These are phyloP conservation scores for Castor canadensis DNA, from an alignment of 2,113 vertebrate species.

Conservation along the genomic window DNA sequence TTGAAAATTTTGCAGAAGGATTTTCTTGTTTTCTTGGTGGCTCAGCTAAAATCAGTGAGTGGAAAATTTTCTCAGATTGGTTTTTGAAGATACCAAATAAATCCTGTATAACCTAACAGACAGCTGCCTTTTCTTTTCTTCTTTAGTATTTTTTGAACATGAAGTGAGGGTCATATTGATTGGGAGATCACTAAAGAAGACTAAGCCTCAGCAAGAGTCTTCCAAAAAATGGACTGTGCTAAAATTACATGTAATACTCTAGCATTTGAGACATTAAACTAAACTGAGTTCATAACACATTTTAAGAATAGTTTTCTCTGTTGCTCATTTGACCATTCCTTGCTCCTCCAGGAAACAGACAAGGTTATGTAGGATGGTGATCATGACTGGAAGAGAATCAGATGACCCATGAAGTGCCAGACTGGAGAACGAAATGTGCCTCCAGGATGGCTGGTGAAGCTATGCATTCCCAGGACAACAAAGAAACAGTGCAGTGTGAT, in stretches of 20 bases:
- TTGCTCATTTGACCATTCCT: conserved; percentile 78
- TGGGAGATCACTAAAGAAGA: conserved; percentile 86
- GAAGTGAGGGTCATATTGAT: conserved; percentile 83
- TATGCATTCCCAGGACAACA: background rate
- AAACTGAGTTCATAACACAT: conserved; percentile 78
- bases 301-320: conserved; percentile 77
- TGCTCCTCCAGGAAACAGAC: conserved; percentile 81
- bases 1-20: conserved; percentile 90
- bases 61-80: conserved; percentile 96
- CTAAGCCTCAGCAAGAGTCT: conserved; percentile 84
- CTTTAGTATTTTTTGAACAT: conserved; percentile 81
- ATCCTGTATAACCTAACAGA: conserved; percentile 89
- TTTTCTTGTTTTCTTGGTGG: conserved; percentile 91
- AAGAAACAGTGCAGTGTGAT: background rate
- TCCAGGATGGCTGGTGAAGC: conserved; percentile 37
- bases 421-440: conserved; percentile 57
- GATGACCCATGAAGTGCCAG: conserved; percentile 74
- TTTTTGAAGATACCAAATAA: conserved; percentile 92
- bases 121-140: conserved; percentile 83
- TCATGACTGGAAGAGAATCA: conserved; percentile 79
- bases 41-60: conserved; percentile 91
- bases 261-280: conserved; percentile 80
- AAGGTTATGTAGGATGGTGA: conserved; percentile 76
- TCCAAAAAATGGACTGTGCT: conserved; percentile 78
- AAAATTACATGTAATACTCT: conserved; percentile 79